Evolutionary conservation across 2,797 vertebrate species (phyloP).

Genomic region (Toxotes lorentzi): DNA sequence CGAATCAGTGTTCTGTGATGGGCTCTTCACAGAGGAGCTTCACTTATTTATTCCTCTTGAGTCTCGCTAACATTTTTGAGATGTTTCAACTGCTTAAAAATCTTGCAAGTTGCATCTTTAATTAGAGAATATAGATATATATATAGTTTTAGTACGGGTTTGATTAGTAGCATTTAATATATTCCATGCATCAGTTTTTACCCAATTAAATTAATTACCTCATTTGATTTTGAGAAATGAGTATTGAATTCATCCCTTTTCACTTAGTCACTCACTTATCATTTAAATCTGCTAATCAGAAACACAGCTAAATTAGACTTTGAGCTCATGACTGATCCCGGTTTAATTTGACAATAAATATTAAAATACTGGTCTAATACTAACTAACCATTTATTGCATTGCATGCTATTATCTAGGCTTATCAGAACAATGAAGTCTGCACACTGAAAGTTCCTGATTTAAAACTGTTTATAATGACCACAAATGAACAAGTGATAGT

Average conservation of each 20-base stretch:
- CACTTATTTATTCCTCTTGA: constrained; percentile 62
- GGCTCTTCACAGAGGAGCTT: constrained; percentile 36
- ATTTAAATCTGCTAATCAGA: constrained; percentile 3
- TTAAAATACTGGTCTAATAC: background rate
- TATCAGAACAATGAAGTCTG: background rate
- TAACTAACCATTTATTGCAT: background rate
- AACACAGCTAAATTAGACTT: background rate
- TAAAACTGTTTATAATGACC: background rate
- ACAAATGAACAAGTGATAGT: no score
- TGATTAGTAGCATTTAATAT: constrained; percentile 22
- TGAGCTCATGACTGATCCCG: background rate
- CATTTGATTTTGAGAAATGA: constrained; percentile 11
- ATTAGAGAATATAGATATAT: background rate
- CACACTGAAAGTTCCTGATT: background rate
- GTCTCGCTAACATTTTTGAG: constrained; percentile 33
- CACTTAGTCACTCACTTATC: background rate
- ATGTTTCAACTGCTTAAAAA: constrained; percentile 29
- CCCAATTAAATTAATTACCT: constrained; percentile 19
- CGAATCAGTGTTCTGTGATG: constrained; percentile 46
- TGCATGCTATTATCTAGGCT: background rate
- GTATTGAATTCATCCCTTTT: constrained; percentile 10
- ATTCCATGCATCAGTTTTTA: background rate
- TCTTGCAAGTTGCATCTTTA: constrained; percentile 44
- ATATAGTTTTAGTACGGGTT: constrained; percentile 10
- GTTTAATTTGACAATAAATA: background rate